Base-by-base conservation (phyloP, 2,888 invertebrate genomes). In the Tinea semifulvella region DNA sequence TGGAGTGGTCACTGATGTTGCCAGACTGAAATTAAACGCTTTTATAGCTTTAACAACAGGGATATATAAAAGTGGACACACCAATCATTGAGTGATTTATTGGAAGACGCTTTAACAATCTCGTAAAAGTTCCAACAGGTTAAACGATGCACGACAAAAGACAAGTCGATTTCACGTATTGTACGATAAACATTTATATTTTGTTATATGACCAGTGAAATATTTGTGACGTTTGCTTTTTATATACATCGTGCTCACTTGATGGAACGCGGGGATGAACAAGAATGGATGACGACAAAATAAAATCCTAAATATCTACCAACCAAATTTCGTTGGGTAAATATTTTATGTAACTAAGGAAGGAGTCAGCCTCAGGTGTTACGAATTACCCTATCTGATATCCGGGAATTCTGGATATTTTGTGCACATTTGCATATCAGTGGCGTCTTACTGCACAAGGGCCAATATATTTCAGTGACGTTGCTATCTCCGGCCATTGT, bases 381-480 rank as follows among this genome's bases (percentile, higher is more conserved):
- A 11, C 31, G 60, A 70, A 73, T 69, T 67, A 64, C 58, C 56
- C 63, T 71, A 73, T 75, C 74, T 61, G 74, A 72, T 75, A 64
- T 61, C 27, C 60, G 67, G 69, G 66, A 67, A 67, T 74, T 75
- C 74, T 74, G 70, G 69, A 73, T 74, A 56, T 60, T 54, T 61
- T 60, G 66, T 60, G 65, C 64, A 57, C 61, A 75, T 76, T 76
- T 76, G 72, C 75, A 76, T 76, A 75, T 74, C 73, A 69, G 72
- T 57, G 57, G 53, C 57, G 59, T 59, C 64, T 59, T 39, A 22
- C 25, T 10, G 46, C 36, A 39, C 55, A 56, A 61, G 61, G 46
- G 47, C 69, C 71, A 68, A 73, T 73, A 71, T 73, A 73, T 73
- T 70, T 65, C 55, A 61, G 60, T 56, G 62, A 58, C 63, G 58